Conservation (phyloP, 2,888 invertebrate species). For the Nomada flava region DNA sequence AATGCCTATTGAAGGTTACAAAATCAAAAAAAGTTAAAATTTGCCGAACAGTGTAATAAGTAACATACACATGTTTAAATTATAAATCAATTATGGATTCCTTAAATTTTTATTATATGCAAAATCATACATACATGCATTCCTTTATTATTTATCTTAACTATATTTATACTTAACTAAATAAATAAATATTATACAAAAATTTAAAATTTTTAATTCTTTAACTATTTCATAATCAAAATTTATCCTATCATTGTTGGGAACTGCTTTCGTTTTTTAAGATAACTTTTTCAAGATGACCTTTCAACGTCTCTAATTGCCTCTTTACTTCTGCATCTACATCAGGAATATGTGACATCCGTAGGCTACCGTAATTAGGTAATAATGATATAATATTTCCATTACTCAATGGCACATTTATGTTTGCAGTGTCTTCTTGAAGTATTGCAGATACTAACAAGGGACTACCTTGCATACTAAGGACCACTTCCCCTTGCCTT, state of each 20-base stretch:
- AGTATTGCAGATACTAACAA: constrained; percentile 85
- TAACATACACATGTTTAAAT: background rate
- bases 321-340: constrained; percentile 80
- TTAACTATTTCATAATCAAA: background rate
- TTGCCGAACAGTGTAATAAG: background rate
- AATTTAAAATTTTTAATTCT: constrained; percentile 6
- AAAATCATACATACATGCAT: constrained; percentile 19
- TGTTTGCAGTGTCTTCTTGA: constrained; percentile 86
- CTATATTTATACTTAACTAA: background rate
- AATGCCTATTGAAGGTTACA: too few species aligned
- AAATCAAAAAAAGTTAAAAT: too few species aligned
- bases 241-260: background rate
- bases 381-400: constrained; percentile 88
- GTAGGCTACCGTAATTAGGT: constrained; percentile 85
- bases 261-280: constrained; percentile 44
- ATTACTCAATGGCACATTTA: constrained; percentile 88
- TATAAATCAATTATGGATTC: background rate
- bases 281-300: constrained; percentile 77
- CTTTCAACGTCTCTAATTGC: constrained; percentile 77
- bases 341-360: constrained; percentile 83
- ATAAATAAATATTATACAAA: constrained; percentile 16
- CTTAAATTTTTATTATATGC: constrained; percentile 31
- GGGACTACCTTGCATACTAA: constrained; percentile 89
- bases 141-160: constrained; percentile 20
- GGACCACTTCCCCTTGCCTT: constrained; percentile 88